Conservation (phyloP, 1,140 invertebrate genomes). For the Procambarus clarkii region DNA sequence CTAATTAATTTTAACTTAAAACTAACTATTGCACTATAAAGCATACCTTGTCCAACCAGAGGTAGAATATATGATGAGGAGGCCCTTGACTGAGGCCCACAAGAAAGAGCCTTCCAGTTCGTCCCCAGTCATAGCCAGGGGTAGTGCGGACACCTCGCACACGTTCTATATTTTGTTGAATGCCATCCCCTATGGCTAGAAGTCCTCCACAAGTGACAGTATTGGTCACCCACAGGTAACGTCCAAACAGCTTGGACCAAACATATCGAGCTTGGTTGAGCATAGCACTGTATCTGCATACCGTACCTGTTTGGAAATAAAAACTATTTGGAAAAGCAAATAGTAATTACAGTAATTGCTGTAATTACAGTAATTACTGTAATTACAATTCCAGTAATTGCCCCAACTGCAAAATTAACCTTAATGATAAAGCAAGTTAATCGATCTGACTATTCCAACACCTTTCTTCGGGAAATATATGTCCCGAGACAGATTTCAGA, state of each 20-base stretch:
- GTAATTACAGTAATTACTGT: no score
- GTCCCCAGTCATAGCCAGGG: constrained; percentile 47
- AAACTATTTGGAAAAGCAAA: background rate
- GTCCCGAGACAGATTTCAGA: no score
- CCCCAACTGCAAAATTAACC: no score
- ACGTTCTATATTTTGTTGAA: constrained; percentile 55
- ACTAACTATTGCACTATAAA: no score
- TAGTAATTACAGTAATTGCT: background rate
- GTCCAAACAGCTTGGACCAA: constrained; percentile 52
- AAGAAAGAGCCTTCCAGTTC: constrained; percentile 78
- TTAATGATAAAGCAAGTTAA: no score
- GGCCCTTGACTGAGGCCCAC: constrained; percentile 85
- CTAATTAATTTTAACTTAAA: no score
- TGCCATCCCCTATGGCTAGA: constrained; percentile 40
- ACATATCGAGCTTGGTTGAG: background rate
- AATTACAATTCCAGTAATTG: no score
- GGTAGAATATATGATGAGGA: constrained; percentile 87
- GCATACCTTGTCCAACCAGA: constrained; percentile 80
- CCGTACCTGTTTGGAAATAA: background rate
- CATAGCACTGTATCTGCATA: background rate
- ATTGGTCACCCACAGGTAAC: constrained; percentile 57
- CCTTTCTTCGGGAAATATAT: no score
- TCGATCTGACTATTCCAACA: no score
- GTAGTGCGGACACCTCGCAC: constrained; percentile 42
- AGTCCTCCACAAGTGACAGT: constrained; percentile 45